A percentile compares a stretch with the other conserved stretches of the same genome.
phyloP scores from a whole-genome alignment of 2,888 invertebrate species.

The Galerucella nymphaeae region DNA sequence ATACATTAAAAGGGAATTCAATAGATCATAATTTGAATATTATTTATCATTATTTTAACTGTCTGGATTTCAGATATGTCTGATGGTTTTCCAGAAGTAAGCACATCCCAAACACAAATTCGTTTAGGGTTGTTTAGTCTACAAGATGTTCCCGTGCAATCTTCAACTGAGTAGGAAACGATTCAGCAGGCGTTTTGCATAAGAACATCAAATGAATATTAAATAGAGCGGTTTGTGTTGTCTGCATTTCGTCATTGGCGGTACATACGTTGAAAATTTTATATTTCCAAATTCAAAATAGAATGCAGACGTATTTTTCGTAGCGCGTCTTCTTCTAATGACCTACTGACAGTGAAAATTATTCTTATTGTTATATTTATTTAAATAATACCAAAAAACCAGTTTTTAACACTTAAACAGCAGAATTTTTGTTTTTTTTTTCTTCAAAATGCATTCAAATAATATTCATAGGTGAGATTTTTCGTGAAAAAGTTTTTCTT shows the following conservation, averaged over 20 bases:
- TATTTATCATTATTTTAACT: not conserved
- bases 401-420: too few relatives aligned
- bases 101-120: slow-evolving; percentile 42
- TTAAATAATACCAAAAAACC: too few relatives aligned
- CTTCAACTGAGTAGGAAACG: slow-evolving; percentile 59
- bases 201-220: slow-evolving; percentile 64
- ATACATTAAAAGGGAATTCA: not conserved
- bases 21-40: not conserved
- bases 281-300: too few relatives aligned
- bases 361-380: too few relatives aligned
- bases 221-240: slow-evolving; percentile 54
- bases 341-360: too few relatives aligned
- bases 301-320: too few relatives aligned
- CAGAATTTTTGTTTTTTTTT: too few relatives aligned
- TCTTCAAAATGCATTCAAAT: too few relatives aligned
- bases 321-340: too few relatives aligned
- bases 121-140: slow-evolving; percentile 51
- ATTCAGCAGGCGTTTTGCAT: slow-evolving; percentile 66
- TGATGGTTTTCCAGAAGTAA: slow-evolving; percentile 10
- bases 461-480: too few relatives aligned
- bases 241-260: slow-evolving; percentile 35
- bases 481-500: too few relatives aligned
- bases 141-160: slow-evolving; percentile 56
- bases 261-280: not conserved
- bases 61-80: not conserved